Conservation (phyloP, 2,113 vertebrate genomes). For the Copsychus sechellarum region DNA sequence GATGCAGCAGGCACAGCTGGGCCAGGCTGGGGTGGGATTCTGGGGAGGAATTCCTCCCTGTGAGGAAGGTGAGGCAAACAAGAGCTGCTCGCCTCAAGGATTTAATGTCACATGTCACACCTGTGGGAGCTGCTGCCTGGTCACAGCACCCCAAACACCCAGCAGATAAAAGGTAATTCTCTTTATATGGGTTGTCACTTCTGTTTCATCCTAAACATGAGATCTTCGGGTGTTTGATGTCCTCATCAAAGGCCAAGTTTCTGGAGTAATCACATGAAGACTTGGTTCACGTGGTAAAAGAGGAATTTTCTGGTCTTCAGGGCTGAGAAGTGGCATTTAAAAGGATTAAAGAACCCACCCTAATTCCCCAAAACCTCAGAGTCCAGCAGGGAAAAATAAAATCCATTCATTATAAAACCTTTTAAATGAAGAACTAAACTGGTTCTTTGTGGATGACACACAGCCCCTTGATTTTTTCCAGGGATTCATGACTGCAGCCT, state of each 20-base stretch:
- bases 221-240: background rate
- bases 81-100: background rate
- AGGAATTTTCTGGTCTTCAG: background rate
- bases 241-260: background rate
- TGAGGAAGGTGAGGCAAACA: background rate
- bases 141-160: background rate
- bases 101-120: background rate
- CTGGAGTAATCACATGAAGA: background rate
- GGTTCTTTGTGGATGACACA: background rate
- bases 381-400: background rate
- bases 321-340: background rate
- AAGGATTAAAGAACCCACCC: background rate
- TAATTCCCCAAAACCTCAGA: background rate
- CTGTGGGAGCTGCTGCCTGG: background rate
- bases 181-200: rapidly evolving
- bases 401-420: background rate
- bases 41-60: background rate
- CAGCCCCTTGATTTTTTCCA: background rate
- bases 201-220: background rate
- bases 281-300: background rate
- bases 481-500: background rate
- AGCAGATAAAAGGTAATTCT: background rate
- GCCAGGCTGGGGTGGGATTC: background rate
- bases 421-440: background rate
- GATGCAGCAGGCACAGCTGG: background rate